phyloP scores from a whole-genome alignment of 2,888 invertebrate genomes.

The Phrixothrix hirtus region DNA sequence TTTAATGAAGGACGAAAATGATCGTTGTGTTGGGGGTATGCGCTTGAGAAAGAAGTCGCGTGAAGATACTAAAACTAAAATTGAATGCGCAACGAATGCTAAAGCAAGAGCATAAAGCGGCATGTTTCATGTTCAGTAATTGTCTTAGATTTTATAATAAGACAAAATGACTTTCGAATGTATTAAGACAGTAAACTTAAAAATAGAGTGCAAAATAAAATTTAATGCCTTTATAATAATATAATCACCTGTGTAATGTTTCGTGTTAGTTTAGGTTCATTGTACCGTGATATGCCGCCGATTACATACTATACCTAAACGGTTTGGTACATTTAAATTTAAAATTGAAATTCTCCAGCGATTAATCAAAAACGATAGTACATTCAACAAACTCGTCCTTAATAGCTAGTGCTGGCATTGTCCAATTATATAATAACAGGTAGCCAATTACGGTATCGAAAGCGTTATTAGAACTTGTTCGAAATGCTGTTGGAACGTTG shows the following conservation, averaged over 20 bases:
- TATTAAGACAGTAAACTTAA: constrained; percentile 8
- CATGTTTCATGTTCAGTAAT: no score
- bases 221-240: constrained; percentile 38
- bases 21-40: no score
- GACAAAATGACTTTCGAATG: constrained; percentile 13
- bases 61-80: background rate
- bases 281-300: constrained; percentile 33
- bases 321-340: constrained; percentile 32
- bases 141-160: background rate
- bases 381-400: constrained; percentile 27
- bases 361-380: constrained; percentile 33
- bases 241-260: constrained; percentile 26
- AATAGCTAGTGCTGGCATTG: constrained; percentile 34
- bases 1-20: background rate
- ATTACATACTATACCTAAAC: constrained; percentile 28
- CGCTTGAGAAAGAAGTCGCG: background rate
- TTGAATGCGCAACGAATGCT: background rate
- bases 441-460: constrained; percentile 43
- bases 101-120: background rate
- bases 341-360: constrained; percentile 32
- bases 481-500: constrained; percentile 43
- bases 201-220: constrained; percentile 26
- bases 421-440: constrained; percentile 47
- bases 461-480: constrained; percentile 43
- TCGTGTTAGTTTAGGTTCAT: constrained; percentile 31